Evolutionary conservation across 2,113 vertebrate species (phyloP).

Genomic region (Rattus norvegicus): GRCr8 NC_086037.1:28001-28500

Average conservation of each 20-base stretch:
- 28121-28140: not conserved
- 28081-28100: not conserved
- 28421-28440: conserved; percentile 87
- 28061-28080: not conserved
- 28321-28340: conserved; percentile 86
- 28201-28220: not conserved
- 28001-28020: not conserved
- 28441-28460: not conserved
- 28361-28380: conserved; percentile 85
- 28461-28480: not conserved
- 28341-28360: conserved; percentile 88
- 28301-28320: conserved; percentile 85
- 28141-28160: not conserved
- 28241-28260: not conserved
- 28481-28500: not conserved
- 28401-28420: conserved; percentile 91
- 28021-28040: too few relatives aligned
- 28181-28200: not conserved
- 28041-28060: not conserved
- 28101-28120: not conserved
- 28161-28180: not conserved
- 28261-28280: not conserved
- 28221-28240: not conserved
- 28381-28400: conserved; percentile 74
- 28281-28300: not conserved